These are phyloP conservation scores for Montipora foliosa DNA, from an alignment of 64 coral and sea anemone genomes.

Conservation along the genomic window DNA sequence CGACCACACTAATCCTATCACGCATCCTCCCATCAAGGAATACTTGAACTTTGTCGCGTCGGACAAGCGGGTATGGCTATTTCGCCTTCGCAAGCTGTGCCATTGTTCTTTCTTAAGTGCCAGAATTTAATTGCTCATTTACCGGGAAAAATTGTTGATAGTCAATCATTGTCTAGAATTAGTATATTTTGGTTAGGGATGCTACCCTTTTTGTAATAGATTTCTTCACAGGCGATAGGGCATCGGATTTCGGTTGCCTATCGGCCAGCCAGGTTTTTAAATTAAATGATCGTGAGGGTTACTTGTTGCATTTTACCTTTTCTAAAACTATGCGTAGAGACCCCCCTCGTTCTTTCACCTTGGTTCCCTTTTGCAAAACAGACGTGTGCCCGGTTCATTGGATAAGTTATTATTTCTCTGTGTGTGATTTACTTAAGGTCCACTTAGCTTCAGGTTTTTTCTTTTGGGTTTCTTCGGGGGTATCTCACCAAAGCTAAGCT, in stretches of 20 bases:
- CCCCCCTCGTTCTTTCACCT: neutral
- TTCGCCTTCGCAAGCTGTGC: constrained; percentile 17
- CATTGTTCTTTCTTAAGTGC: constrained; percentile 42
- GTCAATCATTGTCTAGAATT: neutral
- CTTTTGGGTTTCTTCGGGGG: too few relatives aligned
- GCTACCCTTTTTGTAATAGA: constrained; percentile 23
- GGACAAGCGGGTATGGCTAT: neutral
- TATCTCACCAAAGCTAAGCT: neutral
- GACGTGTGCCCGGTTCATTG: too few relatives aligned
- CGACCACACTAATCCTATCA: constrained; percentile 20
- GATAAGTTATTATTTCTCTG: too few relatives aligned
- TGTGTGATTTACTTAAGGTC: too few relatives aligned
- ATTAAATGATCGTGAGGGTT: constrained; percentile 46
- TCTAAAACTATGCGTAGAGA: constrained; percentile 21
- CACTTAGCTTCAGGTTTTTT: too few relatives aligned
- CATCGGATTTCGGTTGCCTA: constrained; percentile 57
- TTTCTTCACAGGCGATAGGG: constrained; percentile 64
- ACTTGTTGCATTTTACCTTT: constrained; percentile 20
- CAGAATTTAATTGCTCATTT: neutral
- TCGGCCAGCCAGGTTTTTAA: constrained; percentile 36
- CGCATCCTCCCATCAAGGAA: neutral
- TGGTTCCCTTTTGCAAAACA: too few relatives aligned
- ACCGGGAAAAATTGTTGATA: neutral
- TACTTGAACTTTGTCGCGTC: constrained; percentile 15
- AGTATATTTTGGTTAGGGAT: constrained; percentile 70